Conservation (phyloP, 1,140 invertebrate genomes). For the Drosophila lacertosa region DNA sequence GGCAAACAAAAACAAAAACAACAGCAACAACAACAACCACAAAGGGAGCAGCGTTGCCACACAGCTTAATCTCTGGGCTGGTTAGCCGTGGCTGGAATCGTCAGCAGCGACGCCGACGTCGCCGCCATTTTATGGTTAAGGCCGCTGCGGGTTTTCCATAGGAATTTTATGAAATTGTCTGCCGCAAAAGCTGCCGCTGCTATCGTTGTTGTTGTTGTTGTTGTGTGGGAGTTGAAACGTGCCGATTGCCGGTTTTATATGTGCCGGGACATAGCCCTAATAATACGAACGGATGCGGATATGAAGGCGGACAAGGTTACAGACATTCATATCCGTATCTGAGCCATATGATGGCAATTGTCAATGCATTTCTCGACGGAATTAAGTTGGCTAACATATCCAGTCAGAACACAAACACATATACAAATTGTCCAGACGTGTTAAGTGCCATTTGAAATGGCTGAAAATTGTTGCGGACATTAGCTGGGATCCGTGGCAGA, state of each 20-base stretch:
- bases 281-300: conserved; percentile 1
- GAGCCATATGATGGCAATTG: conserved; percentile 69
- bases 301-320: background rate
- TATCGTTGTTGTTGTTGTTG: background rate
- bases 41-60: conserved; percentile 24
- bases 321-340: conserved; percentile 17
- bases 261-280: conserved; percentile 20
- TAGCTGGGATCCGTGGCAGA: background rate
- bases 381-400: conserved; percentile 18
- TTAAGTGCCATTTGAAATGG: conserved; percentile 33
- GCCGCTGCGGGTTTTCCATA: conserved; percentile 33
- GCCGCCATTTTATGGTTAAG: conserved; percentile 77
- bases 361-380: conserved; percentile 12
- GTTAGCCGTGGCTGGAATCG: background rate
- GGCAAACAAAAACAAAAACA: conserved; percentile 32
- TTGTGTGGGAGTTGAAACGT: conserved; percentile 60
- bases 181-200: conserved; percentile 26
- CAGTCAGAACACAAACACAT: background rate
- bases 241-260: conserved; percentile 61
- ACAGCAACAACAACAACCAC: conserved; percentile 30
- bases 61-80: conserved; percentile 43
- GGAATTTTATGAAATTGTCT: conserved; percentile 43
- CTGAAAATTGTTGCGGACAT: background rate
- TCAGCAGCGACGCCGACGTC: conserved; percentile 6
- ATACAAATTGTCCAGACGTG: conserved; percentile 24